These are phyloP conservation scores for Arrhopalites spinosus DNA, from an alignment of 2,888 invertebrate species.

Conservation along the genomic window DNA sequence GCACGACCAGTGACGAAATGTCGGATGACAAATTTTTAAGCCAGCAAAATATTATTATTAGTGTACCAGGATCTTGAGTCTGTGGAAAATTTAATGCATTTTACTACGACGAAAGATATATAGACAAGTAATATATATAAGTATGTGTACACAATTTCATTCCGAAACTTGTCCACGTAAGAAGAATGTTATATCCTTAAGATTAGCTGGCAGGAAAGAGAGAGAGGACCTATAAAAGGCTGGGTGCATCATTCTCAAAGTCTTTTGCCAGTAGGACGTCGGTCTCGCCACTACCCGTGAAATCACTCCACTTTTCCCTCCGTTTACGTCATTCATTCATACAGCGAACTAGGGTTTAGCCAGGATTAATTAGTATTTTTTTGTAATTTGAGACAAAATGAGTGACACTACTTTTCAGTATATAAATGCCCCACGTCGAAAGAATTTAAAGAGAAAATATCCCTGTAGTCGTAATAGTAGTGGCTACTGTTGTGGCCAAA, in stretches of 20 bases:
- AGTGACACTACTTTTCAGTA: neutral
- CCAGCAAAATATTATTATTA: too few species aligned
- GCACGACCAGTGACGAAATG: too few species aligned
- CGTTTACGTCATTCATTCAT: neutral
- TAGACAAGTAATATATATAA: too few species aligned
- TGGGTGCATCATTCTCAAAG: neutral
- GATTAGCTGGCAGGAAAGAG: neutral
- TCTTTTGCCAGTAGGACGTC: neutral
- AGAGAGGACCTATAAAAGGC: slow-evolving; percentile 14
- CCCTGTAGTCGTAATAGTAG: neutral
- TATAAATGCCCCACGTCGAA: slow-evolving; percentile 3
- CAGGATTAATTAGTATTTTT: too few species aligned
- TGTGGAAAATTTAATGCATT: neutral
- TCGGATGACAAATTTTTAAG: too few species aligned
- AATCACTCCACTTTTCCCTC: neutral
- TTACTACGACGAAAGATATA: neutral
- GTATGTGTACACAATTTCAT: too few species aligned
- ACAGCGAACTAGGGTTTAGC: too few species aligned
- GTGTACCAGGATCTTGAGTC: too few species aligned
- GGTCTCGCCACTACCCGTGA: neutral
- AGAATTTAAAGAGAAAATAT: slow-evolving; percentile 4
- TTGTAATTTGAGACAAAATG: slow-evolving; percentile 5
- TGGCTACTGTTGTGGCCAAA: neutral
- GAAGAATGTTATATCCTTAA: too few species aligned
- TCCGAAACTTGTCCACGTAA: too few species aligned